Base-by-base conservation (phyloP, 2,113 vertebrate genomes). In the Lepus americanus region DNA sequence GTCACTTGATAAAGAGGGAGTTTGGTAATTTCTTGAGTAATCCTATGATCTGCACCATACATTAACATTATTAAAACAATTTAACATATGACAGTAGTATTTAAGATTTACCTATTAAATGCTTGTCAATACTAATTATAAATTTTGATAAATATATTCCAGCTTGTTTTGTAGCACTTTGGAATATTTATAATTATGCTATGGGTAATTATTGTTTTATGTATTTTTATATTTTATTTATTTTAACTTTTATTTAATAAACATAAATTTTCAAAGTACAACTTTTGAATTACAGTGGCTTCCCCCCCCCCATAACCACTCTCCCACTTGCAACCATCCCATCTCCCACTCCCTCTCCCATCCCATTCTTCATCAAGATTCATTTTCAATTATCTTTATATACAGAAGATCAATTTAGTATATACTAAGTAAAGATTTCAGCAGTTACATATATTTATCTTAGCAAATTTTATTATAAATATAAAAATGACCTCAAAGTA, bases 1-100 rank as follows among this genome's bases (percentile, higher is more conserved):
- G 59, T 55, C 19, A 69, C 16, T 39, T 17, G 12, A 53, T 53
- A 33, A 63, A 64, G 2, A 33, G 1, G 3, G 8, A 2, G 1
- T 61, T 19, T 31, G 9, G 19, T 27, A 17, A 6, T 9, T 31
- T 90, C 12, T 67, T 93, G 2, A 59, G 16, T 5, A 51, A 2
- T 59, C 87, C 6, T 61, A 1, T 31, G 73, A 0, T 2, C 0
- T 6, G 6, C 78, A 66, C 6, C 0, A 11, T 59, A 20, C 6
- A 67, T 0, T 33, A 72, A n/a, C 31, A 44, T 69, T 93, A 51
- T 23, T 29, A 77, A 83, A 76, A 64, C 53, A 76, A 76, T 81
- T 31, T 51, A 69, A 70, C 53, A 63, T 51, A 63, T 51, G 0
- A 90, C 51, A 73, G n/a, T 39, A 59, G 17, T 64, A 39, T 81